phyloP scores from a whole-genome alignment of 2,888 invertebrate genomes.

The Hipparchia sbordonii region DNA sequence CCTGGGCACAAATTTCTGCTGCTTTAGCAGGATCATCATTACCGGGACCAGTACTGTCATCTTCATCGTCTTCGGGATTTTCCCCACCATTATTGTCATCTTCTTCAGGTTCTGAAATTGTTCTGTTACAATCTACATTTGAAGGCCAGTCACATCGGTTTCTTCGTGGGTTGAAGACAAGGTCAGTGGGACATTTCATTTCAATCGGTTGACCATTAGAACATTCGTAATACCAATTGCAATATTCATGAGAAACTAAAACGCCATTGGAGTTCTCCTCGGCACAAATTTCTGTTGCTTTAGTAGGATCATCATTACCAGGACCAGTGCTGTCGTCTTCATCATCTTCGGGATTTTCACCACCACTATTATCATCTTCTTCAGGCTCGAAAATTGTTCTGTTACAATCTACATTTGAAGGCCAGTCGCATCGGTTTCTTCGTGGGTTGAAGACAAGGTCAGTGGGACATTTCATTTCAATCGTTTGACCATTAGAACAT shows the following conservation, averaged over 20 bases:
- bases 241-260: constrained; percentile 50
- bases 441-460: constrained; percentile 47
- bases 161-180: constrained; percentile 47
- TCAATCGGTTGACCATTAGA: constrained; percentile 39
- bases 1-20: constrained; percentile 45
- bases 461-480: constrained; percentile 41
- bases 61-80: background rate
- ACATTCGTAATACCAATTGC: constrained; percentile 49
- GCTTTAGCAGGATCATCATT: constrained; percentile 48
- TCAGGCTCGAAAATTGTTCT: constrained; percentile 41
- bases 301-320: constrained; percentile 41
- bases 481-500: constrained; percentile 41
- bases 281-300: constrained; percentile 38
- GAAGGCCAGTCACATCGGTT: constrained; percentile 50
- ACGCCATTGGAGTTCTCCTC: constrained; percentile 43
- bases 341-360: constrained; percentile 8
- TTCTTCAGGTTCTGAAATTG: constrained; percentile 40
- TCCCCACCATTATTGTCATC: constrained; percentile 18
- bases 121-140: constrained; percentile 49
- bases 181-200: constrained; percentile 41
- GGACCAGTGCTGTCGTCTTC: constrained; percentile 20
- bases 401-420: constrained; percentile 48
- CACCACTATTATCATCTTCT: constrained; percentile 6
- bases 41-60: constrained; percentile 16
- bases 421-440: constrained; percentile 49